Conservation (phyloP, 2,888 invertebrate species). For the Eugnorisma glareosa region DNA sequence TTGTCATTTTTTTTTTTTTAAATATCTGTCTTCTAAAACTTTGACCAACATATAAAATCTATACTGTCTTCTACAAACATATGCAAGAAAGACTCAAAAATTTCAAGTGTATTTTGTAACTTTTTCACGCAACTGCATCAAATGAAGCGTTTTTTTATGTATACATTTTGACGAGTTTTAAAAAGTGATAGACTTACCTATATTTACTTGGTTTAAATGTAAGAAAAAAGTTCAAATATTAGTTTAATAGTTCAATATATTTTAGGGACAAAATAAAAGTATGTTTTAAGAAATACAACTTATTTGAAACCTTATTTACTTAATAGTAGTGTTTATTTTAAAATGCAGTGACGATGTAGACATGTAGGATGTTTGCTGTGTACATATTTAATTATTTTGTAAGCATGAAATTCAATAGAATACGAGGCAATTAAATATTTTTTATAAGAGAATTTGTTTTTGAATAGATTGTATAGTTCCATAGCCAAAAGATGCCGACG, state of each 20-base stretch:
- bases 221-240: slow-evolving; percentile 42
- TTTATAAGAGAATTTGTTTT: slow-evolving; percentile 46
- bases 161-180: background rate
- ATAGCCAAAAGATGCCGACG: background rate
- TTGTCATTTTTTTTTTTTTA: background rate
- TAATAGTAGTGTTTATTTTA: slow-evolving; percentile 49
- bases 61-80: background rate
- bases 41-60: too few relatives aligned
- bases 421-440: slow-evolving; percentile 57
- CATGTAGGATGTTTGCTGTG: slow-evolving; percentile 41
- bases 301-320: slow-evolving; percentile 59
- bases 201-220: slow-evolving; percentile 3
- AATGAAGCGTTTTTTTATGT: background rate
- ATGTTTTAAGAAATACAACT: slow-evolving; percentile 41
- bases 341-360: slow-evolving; percentile 41
- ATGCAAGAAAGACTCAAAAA: too few relatives aligned
- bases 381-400: slow-evolving; percentile 58
- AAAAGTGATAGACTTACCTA: slow-evolving; percentile 13
- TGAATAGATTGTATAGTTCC: background rate
- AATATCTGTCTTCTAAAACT: background rate
- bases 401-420: slow-evolving; percentile 45
- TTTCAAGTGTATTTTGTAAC: background rate
- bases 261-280: slow-evolving; percentile 20
- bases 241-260: slow-evolving; percentile 54
- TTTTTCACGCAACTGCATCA: background rate